Evolutionary conservation across 2,113 vertebrate genomes (phyloP).

Genomic region (Hemiprocne comata): DNA sequence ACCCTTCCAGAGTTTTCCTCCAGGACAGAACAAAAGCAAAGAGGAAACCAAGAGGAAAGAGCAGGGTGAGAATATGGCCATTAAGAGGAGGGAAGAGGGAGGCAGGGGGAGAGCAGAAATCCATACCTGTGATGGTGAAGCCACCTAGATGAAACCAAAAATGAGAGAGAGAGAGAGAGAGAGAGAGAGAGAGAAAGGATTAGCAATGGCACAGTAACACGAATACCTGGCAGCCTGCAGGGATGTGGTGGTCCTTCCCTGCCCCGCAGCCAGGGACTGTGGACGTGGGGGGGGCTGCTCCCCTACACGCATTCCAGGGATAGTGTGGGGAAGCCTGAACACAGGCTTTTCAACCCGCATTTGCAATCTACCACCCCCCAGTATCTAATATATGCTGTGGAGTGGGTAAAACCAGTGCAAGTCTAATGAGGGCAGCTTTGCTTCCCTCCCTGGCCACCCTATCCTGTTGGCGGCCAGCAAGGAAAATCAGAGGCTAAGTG

Average conservation of each 20-base stretch:
- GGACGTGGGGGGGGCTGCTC: not conserved
- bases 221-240: not conserved
- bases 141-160: conserved; percentile 75
- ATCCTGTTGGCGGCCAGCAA: not conserved
- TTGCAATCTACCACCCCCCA: not conserved
- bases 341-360: not conserved
- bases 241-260: not conserved
- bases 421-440: not conserved
- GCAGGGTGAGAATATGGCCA: not conserved
- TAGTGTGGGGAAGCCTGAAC: not conserved
- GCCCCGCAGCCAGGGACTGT: rapidly evolving
- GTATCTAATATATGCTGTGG: not conserved
- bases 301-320: not conserved
- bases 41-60: conserved; percentile 65
- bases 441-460: not conserved
- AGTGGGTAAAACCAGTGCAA: not conserved
- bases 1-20: conserved; percentile 81
- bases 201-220: conserved; percentile 3
- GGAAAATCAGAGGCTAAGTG: not conserved
- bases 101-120: conserved; percentile 36
- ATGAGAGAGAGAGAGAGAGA: not conserved
- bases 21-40: conserved; percentile 58
- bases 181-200: conserved; percentile 46
- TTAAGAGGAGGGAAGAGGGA: not conserved
- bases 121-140: conserved; percentile 86